These are phyloP conservation scores for Heteromyza rotundicornis DNA, from an alignment of 2,888 invertebrate genomes.

Conservation along the genomic window DNA sequence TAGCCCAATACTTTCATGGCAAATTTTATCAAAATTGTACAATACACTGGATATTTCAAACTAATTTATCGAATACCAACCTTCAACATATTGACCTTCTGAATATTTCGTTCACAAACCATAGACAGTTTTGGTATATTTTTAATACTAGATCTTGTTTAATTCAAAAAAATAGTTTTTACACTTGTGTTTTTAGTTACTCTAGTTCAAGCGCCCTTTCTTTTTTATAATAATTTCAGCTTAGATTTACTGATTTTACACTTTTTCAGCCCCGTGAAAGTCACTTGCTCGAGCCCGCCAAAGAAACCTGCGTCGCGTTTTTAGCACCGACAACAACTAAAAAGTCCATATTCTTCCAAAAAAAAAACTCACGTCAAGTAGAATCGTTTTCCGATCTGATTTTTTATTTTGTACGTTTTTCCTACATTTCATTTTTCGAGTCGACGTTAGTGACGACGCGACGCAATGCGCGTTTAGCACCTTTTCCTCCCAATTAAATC, in stretches of 20 bases:
- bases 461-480: conserved; percentile 5
- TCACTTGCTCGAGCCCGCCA: neutral
- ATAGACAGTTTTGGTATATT: neutral
- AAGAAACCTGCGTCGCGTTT: neutral
- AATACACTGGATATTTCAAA: no score
- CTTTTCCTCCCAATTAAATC: conserved; percentile 1
- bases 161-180: neutral
- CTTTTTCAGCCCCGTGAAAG: no score
- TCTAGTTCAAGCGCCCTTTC: neutral
- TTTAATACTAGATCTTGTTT: neutral
- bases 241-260: no score
- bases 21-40: no score
- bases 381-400: conserved; percentile 3
- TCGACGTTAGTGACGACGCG: neutral
- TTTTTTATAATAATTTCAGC: neutral
- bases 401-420: neutral
- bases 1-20: no score
- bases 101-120: neutral
- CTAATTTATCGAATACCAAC: no score
- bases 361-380: neutral
- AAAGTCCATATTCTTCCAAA: neutral
- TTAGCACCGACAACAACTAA: conserved; percentile 3
- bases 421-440: neutral
- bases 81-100: neutral
- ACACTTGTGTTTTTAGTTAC: neutral